A percentile compares a stretch with the other conserved stretches of the same genome.
Conservation (phyloP, 2,113 vertebrate species). For the Saimiri boliviensis region DNA sequence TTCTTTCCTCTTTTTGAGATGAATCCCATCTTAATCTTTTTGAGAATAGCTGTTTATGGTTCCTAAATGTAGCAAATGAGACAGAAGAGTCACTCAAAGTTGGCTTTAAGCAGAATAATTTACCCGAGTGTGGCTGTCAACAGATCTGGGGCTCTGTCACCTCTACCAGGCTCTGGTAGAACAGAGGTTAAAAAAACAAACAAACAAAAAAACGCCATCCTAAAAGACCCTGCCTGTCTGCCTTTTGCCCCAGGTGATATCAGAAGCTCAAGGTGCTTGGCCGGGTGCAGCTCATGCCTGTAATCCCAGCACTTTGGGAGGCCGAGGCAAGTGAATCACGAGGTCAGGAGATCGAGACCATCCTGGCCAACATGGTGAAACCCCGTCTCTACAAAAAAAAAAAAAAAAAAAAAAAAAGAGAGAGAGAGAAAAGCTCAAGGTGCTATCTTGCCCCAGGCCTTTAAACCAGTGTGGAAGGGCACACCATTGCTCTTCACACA, state of each 20-base stretch:
- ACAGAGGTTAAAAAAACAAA: background rate
- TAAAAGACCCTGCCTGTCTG: background rate
- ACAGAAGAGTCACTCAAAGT: slow-evolving; percentile 32
- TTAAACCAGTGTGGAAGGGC: background rate
- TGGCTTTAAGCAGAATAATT: slow-evolving; percentile 8
- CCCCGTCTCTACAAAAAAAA: too few relatives aligned
- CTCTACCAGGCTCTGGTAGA: background rate
- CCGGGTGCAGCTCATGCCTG: too few relatives aligned
- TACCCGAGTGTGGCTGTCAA: background rate
- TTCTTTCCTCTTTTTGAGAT: slow-evolving; percentile 46
- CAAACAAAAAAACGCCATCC: background rate
- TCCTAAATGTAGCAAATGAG: slow-evolving; percentile 19
- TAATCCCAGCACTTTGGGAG: too few relatives aligned
- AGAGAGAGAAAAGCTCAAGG: background rate
- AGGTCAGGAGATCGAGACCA: too few relatives aligned
- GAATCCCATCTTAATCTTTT: slow-evolving; percentile 34
- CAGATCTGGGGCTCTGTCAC: accelerated
- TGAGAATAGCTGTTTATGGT: slow-evolving; percentile 25
- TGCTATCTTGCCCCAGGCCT: background rate
- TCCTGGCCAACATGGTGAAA: too few relatives aligned
- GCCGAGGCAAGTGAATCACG: too few relatives aligned
- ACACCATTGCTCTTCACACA: background rate
- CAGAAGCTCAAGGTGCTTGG: background rate
- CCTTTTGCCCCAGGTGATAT: background rate
- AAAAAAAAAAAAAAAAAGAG: too few relatives aligned